Evolutionary conservation across 2,888 invertebrate genomes (phyloP), one percentile per base, ranked within the genome.

Genomic region (Tanytarsus gracilentus): DNA sequence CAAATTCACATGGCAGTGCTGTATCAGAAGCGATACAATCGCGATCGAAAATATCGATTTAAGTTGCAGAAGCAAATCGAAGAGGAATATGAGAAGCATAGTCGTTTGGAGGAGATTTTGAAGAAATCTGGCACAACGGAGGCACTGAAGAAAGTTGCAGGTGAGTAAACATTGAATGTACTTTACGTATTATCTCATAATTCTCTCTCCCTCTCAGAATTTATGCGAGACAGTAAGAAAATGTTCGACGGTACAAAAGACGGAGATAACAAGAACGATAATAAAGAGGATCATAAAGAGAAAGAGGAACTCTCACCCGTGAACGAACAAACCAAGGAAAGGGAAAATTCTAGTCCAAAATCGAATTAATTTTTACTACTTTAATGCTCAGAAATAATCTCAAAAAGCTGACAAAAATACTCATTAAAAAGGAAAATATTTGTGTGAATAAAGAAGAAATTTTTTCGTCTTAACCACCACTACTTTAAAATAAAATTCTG

Each of bases 1-100:
- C 23, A 8, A 18, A 40, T 18, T 40, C 14, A n/a, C n/a, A n/a
- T n/a, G n/a, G 25, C 50, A 60, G 60, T 33, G 14, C 50, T 60
- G 18, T 60, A 60, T 36, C 60, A 60, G 33, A 60, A 60, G 27
- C 60, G 60, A 26, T 60, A 60, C 50, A 60, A 60, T 29, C 60
- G 60, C 8, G 60, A 60, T 49, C 60, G 50, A 44, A 60, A 60
- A 60, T 50, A 36, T 49, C 50, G 60, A 60, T 60, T 49, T 33
- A 60, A 50, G 23, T 33, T 60, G 60, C 60, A 60, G 27, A 50
- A 36, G 27, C 60, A 60, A 18, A 60, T 60, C 27, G 50, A 60
- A 50, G 50, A 50, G 14, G 60, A 60, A 60, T 60, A 60, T 16
- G 39, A 60, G 33, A 60, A 60, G 33, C 60, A 50, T 16, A 49